phyloP scores from a whole-genome alignment of 2,797 vertebrate species.

The Myotis myotis region DNA sequence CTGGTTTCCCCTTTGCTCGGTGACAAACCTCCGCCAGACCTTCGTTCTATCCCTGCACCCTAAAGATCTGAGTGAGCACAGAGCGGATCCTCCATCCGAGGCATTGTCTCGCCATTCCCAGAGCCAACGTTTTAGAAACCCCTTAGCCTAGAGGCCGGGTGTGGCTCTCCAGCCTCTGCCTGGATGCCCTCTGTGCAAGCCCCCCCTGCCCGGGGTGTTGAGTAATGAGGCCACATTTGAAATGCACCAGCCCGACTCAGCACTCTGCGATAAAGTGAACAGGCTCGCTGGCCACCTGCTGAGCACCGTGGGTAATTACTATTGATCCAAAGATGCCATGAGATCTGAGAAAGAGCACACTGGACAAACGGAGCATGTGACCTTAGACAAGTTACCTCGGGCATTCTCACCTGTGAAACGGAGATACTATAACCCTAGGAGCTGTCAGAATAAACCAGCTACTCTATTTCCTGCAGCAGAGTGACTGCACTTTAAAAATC shows the following conservation, averaged over 20 bases:
- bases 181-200: fast-evolving
- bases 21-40: background rate
- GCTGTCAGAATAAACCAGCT: background rate
- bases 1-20: background rate
- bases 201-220: background rate
- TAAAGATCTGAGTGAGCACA: background rate
- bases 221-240: background rate
- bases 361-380: background rate
- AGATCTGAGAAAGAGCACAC: background rate
- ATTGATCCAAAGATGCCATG: background rate
- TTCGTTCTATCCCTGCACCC: background rate
- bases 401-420: background rate
- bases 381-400: background rate
- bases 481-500: background rate
- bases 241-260: background rate
- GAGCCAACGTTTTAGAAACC: background rate
- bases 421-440: background rate
- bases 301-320: background rate
- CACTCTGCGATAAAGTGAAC: background rate
- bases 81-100: background rate
- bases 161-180: background rate
- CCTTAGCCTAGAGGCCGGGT: background rate
- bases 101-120: background rate
- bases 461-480: background rate
- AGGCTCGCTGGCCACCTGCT: background rate